These are phyloP conservation scores for Neria commutata DNA, from an alignment of 2,888 invertebrate species.

Conservation along the genomic window DNA sequence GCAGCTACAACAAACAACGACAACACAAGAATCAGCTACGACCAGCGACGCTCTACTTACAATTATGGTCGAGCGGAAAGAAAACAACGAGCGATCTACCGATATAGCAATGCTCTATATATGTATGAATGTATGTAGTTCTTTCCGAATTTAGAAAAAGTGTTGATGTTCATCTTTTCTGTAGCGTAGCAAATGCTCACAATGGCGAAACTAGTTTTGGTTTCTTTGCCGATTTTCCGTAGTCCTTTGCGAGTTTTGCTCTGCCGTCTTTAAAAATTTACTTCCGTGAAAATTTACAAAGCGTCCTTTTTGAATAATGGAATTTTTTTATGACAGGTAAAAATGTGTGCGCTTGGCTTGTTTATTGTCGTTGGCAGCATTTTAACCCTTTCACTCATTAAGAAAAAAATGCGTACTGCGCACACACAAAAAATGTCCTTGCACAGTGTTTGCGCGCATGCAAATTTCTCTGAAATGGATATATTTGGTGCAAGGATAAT, in stretches of 20 bases:
- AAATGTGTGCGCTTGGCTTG: neutral
- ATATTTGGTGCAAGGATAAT: neutral
- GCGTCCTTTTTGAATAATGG: neutral
- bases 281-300: neutral
- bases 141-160: too few relatives aligned
- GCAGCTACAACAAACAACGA: neutral
- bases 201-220: neutral
- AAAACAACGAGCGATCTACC: neutral
- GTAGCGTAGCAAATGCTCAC: neutral
- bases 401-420: too few relatives aligned
- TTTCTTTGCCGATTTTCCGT: neutral
- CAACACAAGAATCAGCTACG: too few relatives aligned
- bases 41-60: neutral
- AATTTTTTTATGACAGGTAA: neutral
- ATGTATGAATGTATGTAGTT: too few relatives aligned
- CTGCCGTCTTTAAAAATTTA: neutral
- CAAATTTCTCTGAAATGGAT: conserved; percentile 30
- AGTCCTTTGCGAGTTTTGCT: neutral
- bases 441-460: conserved; percentile 13
- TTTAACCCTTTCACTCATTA: conserved; percentile 48
- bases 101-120: neutral
- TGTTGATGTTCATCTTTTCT: neutral
- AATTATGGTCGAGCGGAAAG: neutral
- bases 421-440: conserved; percentile 32
- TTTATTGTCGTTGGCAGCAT: neutral